phyloP scores from a whole-genome alignment of 2,797 vertebrate genomes.

The Clarias platycephalus region DNA sequence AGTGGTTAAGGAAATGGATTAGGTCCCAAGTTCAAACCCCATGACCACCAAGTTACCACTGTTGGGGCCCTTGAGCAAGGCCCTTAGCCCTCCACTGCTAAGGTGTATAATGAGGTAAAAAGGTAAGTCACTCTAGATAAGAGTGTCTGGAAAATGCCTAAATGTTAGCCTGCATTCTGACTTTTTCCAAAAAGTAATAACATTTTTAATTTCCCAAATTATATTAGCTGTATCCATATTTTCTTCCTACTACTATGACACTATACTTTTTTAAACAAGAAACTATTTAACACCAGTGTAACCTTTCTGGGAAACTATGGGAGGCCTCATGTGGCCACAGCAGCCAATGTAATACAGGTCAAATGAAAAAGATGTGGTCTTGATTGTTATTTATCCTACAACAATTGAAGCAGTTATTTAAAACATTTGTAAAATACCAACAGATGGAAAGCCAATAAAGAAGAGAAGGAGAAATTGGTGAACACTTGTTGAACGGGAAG shows the following conservation, averaged over 20 bases:
- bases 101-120: too few relatives aligned
- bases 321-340: background rate
- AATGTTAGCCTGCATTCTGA: background rate
- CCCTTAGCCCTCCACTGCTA: too few relatives aligned
- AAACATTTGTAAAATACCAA: background rate
- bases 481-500: background rate
- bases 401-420: background rate
- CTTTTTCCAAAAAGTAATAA: background rate
- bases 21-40: too few relatives aligned
- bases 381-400: conserved; percentile 10
- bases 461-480: background rate
- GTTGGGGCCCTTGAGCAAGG: too few relatives aligned
- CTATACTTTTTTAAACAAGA: background rate
- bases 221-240: background rate
- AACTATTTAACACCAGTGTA: background rate
- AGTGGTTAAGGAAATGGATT: too few relatives aligned
- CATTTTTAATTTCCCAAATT: background rate
- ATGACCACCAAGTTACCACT: too few relatives aligned
- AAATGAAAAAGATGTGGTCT: background rate
- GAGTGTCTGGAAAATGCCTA: too few relatives aligned
- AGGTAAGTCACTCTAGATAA: too few relatives aligned
- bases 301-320: background rate
- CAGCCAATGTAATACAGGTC: background rate
- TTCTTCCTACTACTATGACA: background rate
- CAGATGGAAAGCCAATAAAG: conserved; percentile 7